Percentiles rank a stretch among this genome's conserved stretches.
Conservation (phyloP, 2,797 vertebrate species). For the Myotis daubentonii region DNA sequence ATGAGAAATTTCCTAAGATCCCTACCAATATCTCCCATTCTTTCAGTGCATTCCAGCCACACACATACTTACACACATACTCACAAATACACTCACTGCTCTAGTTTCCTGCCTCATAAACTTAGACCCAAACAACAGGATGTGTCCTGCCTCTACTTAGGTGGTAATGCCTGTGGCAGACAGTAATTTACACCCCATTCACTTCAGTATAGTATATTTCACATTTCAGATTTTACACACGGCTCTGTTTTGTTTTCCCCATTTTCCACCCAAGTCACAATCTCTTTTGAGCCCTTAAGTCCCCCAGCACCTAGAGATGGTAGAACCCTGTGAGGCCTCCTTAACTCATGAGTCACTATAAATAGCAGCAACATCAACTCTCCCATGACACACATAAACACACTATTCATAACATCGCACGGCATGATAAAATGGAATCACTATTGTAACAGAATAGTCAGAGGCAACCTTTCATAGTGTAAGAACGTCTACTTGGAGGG, state of each 20-base stretch:
- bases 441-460: not conserved
- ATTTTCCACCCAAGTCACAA: not conserved
- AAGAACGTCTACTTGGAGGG: not conserved
- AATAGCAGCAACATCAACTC: conserved; percentile 60
- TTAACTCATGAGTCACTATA: conserved; percentile 47
- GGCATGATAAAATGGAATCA: conserved; percentile 39
- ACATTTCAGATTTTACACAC: not conserved
- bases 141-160: not conserved
- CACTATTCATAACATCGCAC: conserved; percentile 53
- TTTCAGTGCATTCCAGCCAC: conserved; percentile 13
- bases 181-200: not conserved
- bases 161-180: not conserved
- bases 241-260: not conserved
- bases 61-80: not conserved
- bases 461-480: not conserved
- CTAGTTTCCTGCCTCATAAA: not conserved
- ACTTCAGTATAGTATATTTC: not conserved
- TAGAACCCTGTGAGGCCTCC: conserved; percentile 35
- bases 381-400: conserved; percentile 32
- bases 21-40: not conserved
- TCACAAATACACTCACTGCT: not conserved
- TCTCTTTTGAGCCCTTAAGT: not conserved
- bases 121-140: conserved; percentile 21
- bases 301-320: not conserved
- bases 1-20: conserved; percentile 38